These are phyloP conservation scores for Eulemur coronatus DNA, from an alignment of 2,797 vertebrate species.

Conservation along the genomic window DNA sequence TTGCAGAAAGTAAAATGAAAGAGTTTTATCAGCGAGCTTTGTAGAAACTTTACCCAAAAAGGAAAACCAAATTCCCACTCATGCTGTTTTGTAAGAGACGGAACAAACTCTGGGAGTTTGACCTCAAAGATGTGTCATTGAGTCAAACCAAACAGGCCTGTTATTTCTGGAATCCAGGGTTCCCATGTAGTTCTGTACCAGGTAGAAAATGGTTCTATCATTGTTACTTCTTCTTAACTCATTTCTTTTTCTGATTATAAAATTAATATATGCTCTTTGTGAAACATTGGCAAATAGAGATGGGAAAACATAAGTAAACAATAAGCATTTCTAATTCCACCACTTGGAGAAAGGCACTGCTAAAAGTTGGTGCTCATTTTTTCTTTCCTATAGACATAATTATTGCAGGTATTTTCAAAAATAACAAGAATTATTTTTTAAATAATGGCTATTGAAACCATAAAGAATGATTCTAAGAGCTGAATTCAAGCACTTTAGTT, in stretches of 20 bases:
- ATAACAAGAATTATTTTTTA: not conserved
- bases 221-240: constrained; percentile 35
- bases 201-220: constrained; percentile 53
- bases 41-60: constrained; percentile 76
- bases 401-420: not conserved
- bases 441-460: constrained; percentile 41
- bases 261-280: not conserved
- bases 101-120: constrained; percentile 36
- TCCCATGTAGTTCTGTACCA: constrained; percentile 52
- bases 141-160: constrained; percentile 37
- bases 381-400: not conserved
- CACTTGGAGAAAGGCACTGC: not conserved
- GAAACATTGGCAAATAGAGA: constrained; percentile 13
- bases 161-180: constrained; percentile 72
- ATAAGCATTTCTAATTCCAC: not conserved
- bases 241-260: constrained; percentile 29
- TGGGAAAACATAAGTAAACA: not conserved
- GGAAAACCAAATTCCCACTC: constrained; percentile 58
- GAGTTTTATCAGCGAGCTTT: constrained; percentile 68
- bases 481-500: constrained; percentile 65
- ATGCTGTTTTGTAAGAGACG: constrained; percentile 11
- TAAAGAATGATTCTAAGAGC: constrained; percentile 65
- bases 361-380: not conserved
- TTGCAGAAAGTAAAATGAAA: constrained; percentile 69
- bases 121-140: constrained; percentile 54